phyloP scores from a whole-genome alignment of 2,888 invertebrate genomes.

The Pristionchus entomophagus region DNA sequence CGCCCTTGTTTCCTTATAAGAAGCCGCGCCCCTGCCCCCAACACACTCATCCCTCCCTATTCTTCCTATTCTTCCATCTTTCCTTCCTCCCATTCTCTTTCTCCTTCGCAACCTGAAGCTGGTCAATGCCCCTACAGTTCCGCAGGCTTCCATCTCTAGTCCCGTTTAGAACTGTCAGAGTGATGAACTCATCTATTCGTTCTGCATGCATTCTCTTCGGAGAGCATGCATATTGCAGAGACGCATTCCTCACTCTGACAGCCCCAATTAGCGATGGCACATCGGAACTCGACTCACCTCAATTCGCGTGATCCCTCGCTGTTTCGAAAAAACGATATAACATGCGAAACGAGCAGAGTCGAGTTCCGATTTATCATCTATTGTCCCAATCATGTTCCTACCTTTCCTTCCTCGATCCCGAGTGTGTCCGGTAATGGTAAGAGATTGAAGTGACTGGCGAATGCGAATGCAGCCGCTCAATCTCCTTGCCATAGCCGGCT shows the following conservation, averaged over 20 bases:
- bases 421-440: slow-evolving; percentile 42
- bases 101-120: not conserved
- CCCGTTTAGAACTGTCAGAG: not conserved
- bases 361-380: no score
- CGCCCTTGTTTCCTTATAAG: slow-evolving; percentile 36
- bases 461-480: not conserved
- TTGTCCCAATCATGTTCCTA: no score
- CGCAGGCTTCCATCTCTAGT: not conserved
- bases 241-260: no score
- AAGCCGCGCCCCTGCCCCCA: slow-evolving; percentile 20
- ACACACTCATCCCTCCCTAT: slow-evolving; percentile 24
- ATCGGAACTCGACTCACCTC: no score
- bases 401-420: no score
- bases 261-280: no score
- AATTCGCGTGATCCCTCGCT: no score
- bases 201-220: no score
- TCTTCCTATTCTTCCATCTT: not conserved
- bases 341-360: no score
- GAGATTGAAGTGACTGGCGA: slow-evolving; percentile 47
- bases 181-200: no score
- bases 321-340: no score
- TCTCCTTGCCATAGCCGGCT: slow-evolving; percentile 42
- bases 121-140: not conserved
- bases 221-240: no score
- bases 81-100: not conserved